phyloP scores from a whole-genome alignment of 2,113 vertebrate species.

The Pelobates fuscus region DNA sequence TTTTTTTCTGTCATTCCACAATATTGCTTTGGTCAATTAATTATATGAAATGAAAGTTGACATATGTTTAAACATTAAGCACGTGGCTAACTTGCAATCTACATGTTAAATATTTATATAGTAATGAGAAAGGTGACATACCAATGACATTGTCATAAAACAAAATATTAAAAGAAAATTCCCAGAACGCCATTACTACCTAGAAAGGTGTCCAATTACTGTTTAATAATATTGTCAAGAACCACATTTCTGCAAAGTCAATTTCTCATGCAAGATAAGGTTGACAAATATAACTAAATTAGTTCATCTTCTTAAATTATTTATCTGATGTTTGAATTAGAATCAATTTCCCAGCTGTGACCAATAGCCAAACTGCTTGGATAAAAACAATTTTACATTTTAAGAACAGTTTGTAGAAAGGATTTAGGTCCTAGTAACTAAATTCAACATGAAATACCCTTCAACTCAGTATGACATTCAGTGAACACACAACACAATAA shows the following conservation, averaged over 20 bases:
- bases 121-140: background rate
- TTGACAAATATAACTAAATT: conserved; percentile 52
- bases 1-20: background rate
- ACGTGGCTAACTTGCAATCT: background rate
- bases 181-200: conserved; percentile 51
- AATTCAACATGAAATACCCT: conserved; percentile 54
- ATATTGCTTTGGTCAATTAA: background rate
- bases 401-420: conserved; percentile 54
- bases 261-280: conserved; percentile 51
- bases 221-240: conserved; percentile 53
- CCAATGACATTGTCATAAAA: conserved; percentile 54
- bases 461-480: background rate
- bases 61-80: background rate
- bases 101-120: conserved; percentile 50
- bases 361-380: conserved; percentile 58
- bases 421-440: conserved; percentile 56
- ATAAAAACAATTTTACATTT: conserved; percentile 61
- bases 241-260: conserved; percentile 52
- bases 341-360: conserved; percentile 52
- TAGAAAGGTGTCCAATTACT: conserved; percentile 53
- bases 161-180: conserved; percentile 44
- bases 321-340: conserved; percentile 61
- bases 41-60: background rate
- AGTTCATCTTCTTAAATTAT: conserved; percentile 59
- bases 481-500: background rate